Evolutionary conservation across 2,797 vertebrate genomes (phyloP).

Genomic region (Rhabdophis nuchalis): DNA sequence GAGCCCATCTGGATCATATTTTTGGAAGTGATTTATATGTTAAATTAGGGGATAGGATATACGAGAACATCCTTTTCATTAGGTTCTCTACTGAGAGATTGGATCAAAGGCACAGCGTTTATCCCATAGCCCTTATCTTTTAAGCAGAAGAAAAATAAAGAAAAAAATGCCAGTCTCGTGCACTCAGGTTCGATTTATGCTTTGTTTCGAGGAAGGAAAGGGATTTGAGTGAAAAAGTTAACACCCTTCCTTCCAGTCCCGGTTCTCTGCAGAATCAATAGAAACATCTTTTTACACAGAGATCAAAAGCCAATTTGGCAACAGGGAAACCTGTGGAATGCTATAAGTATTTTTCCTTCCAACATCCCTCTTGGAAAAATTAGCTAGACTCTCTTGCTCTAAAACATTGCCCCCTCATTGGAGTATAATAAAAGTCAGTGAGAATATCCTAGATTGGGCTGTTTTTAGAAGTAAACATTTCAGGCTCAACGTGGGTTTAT

Average conservation of each 20-base stretch:
- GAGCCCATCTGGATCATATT: constrained; percentile 67
- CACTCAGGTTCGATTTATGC: background rate
- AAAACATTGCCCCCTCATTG: background rate
- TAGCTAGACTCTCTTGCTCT: background rate
- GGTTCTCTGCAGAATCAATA: background rate
- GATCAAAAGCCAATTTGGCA: background rate
- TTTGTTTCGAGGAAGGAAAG: background rate
- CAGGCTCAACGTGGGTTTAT: background rate
- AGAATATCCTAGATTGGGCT: background rate
- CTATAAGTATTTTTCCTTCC: background rate
- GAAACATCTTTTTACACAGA: background rate
- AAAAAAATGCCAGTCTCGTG: background rate
- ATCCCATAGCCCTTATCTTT: background rate
- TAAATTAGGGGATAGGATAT: constrained; percentile 61
- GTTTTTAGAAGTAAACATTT: background rate
- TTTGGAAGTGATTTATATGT: constrained; percentile 63
- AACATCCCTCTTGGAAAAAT: background rate
- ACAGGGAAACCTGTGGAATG: background rate
- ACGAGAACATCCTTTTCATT: constrained; percentile 65
- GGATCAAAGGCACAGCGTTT: constrained; percentile 46
- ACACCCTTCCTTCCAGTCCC: background rate
- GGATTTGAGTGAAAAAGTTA: background rate
- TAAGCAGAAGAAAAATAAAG: background rate
- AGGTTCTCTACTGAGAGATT: constrained; percentile 56
- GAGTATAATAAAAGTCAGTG: background rate